phyloP scores from a whole-genome alignment of 2,888 invertebrate genomes.

The Suillia variegata region DNA sequence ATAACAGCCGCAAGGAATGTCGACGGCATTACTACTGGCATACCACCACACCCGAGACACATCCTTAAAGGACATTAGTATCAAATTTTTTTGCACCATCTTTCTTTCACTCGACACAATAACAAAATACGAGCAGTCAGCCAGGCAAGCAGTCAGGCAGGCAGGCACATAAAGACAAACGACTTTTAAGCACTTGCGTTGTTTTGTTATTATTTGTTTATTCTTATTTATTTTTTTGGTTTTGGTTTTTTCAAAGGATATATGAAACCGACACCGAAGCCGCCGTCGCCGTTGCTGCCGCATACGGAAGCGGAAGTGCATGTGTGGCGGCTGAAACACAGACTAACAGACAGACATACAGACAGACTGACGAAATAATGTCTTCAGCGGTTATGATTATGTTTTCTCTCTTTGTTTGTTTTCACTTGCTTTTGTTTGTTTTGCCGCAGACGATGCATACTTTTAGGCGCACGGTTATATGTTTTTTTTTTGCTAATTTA shows the following conservation, averaged over 20 bases:
- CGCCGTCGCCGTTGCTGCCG: no score
- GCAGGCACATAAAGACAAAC: constrained; percentile 17
- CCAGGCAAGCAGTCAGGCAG: no score
- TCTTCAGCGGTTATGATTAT: constrained; percentile 48
- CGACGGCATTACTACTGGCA: constrained; percentile 9
- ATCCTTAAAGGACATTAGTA: constrained; percentile 6
- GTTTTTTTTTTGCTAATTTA: constrained; percentile 4
- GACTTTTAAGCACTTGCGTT: constrained; percentile 14
- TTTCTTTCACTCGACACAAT: neutral
- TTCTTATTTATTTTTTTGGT: neutral
- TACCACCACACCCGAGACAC: constrained; percentile 11
- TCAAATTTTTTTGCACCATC: constrained; percentile 11
- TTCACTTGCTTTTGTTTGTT: constrained; percentile 13
- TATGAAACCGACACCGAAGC: constrained; percentile 29
- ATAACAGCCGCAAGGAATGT: neutral
- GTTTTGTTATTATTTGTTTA: no score
- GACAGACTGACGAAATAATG: constrained; percentile 30
- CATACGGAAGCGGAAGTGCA: constrained; percentile 42
- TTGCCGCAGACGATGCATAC: constrained; percentile 8
- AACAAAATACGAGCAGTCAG: neutral
- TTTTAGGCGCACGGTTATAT: constrained; percentile 5
- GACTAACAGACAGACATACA: no score
- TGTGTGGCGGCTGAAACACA: no score
- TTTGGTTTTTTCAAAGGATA: constrained; percentile 14
- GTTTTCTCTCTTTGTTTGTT: constrained; percentile 27